Conservation (phyloP, 2,888 invertebrate species). For the Sarcophaga subvicina region DNA sequence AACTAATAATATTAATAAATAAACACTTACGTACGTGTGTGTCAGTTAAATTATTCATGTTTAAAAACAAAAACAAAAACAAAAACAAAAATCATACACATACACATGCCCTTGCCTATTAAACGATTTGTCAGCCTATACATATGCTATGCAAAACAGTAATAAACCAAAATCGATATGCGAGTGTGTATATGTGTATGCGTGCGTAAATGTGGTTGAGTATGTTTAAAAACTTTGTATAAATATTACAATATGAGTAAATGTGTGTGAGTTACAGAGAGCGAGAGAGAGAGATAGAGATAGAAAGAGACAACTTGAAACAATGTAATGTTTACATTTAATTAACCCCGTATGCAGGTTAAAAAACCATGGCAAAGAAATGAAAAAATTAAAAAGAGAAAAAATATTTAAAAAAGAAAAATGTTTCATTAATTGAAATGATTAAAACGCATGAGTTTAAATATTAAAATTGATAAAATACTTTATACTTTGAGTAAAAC, state of each 20-base stretch:
- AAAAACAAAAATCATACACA: no score
- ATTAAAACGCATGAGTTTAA: no score
- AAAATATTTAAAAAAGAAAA: constrained; percentile 9
- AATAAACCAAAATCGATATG: not conserved
- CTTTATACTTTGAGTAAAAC: not conserved
- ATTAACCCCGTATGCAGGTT: constrained; percentile 29
- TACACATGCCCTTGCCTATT: not conserved
- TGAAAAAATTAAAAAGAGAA: constrained; percentile 22
- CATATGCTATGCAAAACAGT: no score
- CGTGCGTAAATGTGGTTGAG: not conserved
- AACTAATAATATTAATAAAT: no score
- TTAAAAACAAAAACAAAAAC: no score
- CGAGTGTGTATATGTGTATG: not conserved
- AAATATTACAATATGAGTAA: not conserved
- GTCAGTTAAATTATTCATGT: no score
- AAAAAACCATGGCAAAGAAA: constrained; percentile 8
- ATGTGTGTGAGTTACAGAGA: not conserved
- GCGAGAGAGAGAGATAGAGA: no score
- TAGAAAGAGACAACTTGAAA: not conserved
- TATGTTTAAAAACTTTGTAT: not conserved
- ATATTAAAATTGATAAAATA: no score
- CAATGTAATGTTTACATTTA: constrained; percentile 47
- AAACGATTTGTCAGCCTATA: no score
- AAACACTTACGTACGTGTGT: no score
- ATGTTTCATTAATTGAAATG: no score